Base-by-base conservation (phyloP, 1,140 invertebrate genomes). In the Stenopsyche tienmushanensis region DNA sequence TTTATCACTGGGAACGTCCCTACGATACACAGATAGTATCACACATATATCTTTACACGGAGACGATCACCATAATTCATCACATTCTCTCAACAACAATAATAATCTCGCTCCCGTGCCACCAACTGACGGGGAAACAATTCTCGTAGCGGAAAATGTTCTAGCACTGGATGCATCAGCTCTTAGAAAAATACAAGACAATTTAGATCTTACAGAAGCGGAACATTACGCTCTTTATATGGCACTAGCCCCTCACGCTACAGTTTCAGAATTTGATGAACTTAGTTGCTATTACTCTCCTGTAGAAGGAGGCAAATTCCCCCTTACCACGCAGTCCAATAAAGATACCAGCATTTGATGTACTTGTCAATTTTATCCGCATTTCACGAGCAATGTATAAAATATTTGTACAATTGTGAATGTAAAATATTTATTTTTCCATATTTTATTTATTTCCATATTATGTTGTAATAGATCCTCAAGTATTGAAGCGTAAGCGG, bases 181-280 rank as follows among this genome's bases (percentile, higher is more conserved):
- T 15, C 78, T 81, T 59, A 74, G 72, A 45, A 77, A 77, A 70
- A 71, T 81, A 8, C 80, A 77, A 57, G 78, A 81, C 42, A 78
- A 81, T 25, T 62, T 80, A 23, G 79, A 91, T 65, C 74, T 93
- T 15, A 93, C 90, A 1, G 91, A 93, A 67, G 91, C 90, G 1
- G 92, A 94, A 73, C 88, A 93, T 75, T 93, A 92, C 76, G 92
- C 91, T 39, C 74, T 94, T 45, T 93, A 93, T 67, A 92, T 90
- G 64, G 86, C 88, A 34, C 85, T 93, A 72, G 90, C 91, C 5
- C 91, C 91, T 9, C 87, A 88, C 74, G 92, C 91, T 2, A 92
- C 90, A 0, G 86, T 83, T 15, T 92, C 90, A 7, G 92, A 94
- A 73, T 93, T 93, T 73, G 91, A 93, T 72, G 92, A 94, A 73